Evolutionary conservation across 2,113 vertebrate species (phyloP).

Genomic region (Eidolon helvum): DNA sequence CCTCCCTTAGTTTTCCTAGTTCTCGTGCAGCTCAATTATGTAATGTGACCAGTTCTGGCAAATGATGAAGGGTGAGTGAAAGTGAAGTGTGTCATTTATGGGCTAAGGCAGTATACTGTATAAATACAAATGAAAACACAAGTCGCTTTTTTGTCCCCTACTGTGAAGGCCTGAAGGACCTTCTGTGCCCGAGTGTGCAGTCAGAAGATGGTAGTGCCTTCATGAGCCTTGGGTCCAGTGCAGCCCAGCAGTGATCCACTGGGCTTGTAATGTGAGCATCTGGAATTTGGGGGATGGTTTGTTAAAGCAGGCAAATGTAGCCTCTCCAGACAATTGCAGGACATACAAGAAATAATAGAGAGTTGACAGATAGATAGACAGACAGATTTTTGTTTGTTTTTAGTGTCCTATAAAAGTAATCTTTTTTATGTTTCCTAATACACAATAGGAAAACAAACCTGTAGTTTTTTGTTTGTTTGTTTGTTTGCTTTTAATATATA

Average conservation of each 20-base stretch:
- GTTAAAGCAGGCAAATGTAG: background rate
- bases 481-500: background rate
- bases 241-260: fast-evolving
- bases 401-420: background rate
- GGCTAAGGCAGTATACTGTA: background rate
- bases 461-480: background rate
- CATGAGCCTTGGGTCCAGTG: fast-evolving
- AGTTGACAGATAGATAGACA: background rate
- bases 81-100: background rate
- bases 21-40: background rate
- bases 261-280: background rate
- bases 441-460: background rate
- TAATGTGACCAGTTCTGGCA: background rate
- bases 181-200: fast-evolving
- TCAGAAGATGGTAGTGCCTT: background rate
- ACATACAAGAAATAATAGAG: background rate
- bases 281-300: background rate
- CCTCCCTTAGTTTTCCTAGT: background rate
- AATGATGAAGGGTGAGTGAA: background rate
- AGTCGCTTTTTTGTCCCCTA: background rate
- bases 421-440: background rate
- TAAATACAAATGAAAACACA: background rate
- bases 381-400: background rate
- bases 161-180: fast-evolving
- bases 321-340: background rate